A percentile compares a stretch with the other conserved stretches of the same genome.
Conservation (phyloP, 35 echinoderm and acorn worm species). For the Ptychodera flava region DNA sequence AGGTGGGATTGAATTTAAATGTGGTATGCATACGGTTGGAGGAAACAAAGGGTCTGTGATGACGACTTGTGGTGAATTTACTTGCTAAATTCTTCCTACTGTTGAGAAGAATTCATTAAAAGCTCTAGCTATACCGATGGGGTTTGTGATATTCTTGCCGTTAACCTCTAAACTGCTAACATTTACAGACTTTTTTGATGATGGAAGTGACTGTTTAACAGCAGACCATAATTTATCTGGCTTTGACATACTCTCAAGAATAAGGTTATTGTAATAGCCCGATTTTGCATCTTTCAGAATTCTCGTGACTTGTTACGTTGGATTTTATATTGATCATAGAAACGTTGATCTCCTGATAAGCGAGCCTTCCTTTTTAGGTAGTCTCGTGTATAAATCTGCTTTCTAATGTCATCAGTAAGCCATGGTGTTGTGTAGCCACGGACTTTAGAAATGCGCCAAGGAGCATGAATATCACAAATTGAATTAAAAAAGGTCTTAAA, state of each 20-base stretch:
- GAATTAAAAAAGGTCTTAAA: not conserved
- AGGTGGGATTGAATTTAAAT: not conserved
- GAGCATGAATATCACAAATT: not conserved
- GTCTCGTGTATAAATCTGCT: not conserved
- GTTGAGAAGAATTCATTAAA: not conserved
- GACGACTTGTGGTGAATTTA: not conserved
- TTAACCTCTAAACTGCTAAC: not conserved
- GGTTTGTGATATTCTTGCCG: not conserved
- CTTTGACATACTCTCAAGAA: not conserved
- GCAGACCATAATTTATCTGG: not conserved
- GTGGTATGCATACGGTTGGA: not conserved
- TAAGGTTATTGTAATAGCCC: not conserved
- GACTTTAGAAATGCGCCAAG: not conserved
- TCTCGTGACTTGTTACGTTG: not conserved
- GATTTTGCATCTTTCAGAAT: not conserved
- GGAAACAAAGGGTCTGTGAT: not conserved
- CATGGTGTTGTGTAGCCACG: not conserved
- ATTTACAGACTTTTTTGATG: not conserved
- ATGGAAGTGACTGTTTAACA: not conserved
- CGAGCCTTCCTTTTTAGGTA: not conserved
- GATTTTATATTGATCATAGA: not conserved
- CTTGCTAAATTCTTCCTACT: not conserved
- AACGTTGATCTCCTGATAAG: not conserved
- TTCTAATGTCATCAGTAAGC: not conserved
- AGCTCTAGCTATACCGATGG: not conserved